Conservation (phyloP, 2,113 vertebrate genomes). For the Ardeotis arabs region DNA sequence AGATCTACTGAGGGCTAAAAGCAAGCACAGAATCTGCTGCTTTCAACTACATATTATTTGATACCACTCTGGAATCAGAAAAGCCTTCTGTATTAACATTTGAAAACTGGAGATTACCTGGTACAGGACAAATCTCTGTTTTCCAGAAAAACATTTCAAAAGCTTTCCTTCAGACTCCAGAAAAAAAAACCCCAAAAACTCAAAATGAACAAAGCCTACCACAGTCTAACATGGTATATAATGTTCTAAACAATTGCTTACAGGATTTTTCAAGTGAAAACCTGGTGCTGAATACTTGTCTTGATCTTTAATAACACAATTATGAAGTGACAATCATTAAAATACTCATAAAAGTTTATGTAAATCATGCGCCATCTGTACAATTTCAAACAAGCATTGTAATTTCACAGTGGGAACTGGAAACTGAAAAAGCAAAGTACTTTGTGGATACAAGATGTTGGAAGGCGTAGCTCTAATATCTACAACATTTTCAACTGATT, state of each 20-base stretch:
- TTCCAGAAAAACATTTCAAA: not conserved
- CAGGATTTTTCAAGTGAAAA: not conserved
- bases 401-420: not conserved
- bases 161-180: not conserved
- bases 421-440: not conserved
- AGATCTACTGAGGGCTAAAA: not conserved
- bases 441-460: not conserved
- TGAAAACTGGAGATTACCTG: not conserved
- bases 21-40: not conserved
- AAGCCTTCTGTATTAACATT: not conserved
- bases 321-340: not conserved
- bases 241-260: not conserved
- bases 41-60: not conserved
- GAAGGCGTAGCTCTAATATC: not conserved
- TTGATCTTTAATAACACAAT: not conserved
- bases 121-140: not conserved
- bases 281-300: not conserved
- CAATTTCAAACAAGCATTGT: not conserved
- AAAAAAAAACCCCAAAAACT: not conserved
- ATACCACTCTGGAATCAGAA: not conserved
- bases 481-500: not conserved
- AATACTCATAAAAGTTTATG: not conserved
- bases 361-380: not conserved
- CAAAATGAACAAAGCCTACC: not conserved
- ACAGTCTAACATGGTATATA: not conserved